Evolutionary conservation across 2,113 vertebrate species (phyloP), one percentile per base, ranked within the genome.

Genomic region (Zeus faber): DNA sequence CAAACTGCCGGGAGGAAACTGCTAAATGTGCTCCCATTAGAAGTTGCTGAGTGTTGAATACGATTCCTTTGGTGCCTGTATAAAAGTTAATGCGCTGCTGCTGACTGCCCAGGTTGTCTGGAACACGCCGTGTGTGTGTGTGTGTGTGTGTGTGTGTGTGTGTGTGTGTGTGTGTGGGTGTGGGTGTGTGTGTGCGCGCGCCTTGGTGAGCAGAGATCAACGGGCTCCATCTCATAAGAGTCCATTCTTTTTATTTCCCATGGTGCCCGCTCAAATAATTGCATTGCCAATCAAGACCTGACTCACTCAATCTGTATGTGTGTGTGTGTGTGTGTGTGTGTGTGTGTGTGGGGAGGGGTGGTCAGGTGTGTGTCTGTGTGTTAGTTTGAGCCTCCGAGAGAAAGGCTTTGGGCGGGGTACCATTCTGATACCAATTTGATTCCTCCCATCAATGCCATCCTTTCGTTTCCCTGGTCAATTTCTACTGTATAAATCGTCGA

Each of bases 271-370:
- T 37, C 6, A 37, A 37, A 37, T 37, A n/a, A n/a, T n/a, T n/a
- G 5, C 11, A 33, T 4, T 37, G 4, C 13, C n/a, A 11, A 37
- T 4, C 33, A 37, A 13, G 33, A 9, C 10, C 10, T 29, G 27
- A 10, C 18, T 3, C 18, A 43, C n/a, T 47, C 10, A n/a, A n/a
- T 23, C 11, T 51, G 9, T 40, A 17, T 21, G 25, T 45, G 54
- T 9, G 39, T 56, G 54, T 27, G 37, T 55, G 49, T 10, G 27
- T 47, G 54, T 37, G 43, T 57, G 41, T 35, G 43, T 46, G 41
- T 25, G 17, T 48, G 17, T 24, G 55, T 35, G 44, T 25, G 22
- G 35, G 29, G n/a, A 2, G 37, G 31, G 17, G 31, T 17, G 29
- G 11, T n/a, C 23, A 27, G 23, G 43, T 27, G 20, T 21, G 24